These are phyloP conservation scores for Nesospiza acunhae DNA, from an alignment of 2,113 vertebrate genomes.

Conservation along the genomic window DNA sequence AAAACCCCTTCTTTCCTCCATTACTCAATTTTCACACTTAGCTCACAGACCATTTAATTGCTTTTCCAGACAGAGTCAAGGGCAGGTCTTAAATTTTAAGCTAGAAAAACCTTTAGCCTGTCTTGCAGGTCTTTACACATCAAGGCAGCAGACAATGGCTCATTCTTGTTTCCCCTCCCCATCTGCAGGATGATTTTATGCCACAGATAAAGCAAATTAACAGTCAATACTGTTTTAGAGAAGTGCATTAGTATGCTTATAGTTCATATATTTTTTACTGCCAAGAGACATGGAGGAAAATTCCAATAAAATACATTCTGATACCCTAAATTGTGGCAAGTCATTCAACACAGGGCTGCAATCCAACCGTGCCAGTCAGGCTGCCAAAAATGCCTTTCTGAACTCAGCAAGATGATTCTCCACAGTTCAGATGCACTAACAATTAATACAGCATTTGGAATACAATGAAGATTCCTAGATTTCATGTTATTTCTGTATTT, in stretches of 20 bases:
- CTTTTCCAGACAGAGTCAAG: constrained; percentile 49
- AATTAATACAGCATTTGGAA: background rate
- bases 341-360: background rate
- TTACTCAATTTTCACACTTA: constrained; percentile 51
- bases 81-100: constrained; percentile 29
- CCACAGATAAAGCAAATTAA: constrained; percentile 1
- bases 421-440: background rate
- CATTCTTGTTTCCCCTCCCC: background rate
- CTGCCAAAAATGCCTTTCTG: constrained; percentile 13
- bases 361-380: background rate
- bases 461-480: background rate
- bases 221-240: background rate
- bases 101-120: constrained; percentile 17
- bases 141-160: background rate
- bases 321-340: background rate
- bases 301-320: background rate
- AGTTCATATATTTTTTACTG: background rate
- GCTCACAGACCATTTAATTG: constrained; percentile 53
- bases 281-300: background rate
- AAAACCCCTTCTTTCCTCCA: background rate
- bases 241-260: background rate
- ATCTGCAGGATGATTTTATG: background rate
- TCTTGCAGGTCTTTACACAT: constrained; percentile 22
- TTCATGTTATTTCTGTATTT: background rate
- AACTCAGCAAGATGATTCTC: background rate